phyloP scores from a whole-genome alignment of 2,797 vertebrate species.

The Dendrocincla fuliginosa region DNA sequence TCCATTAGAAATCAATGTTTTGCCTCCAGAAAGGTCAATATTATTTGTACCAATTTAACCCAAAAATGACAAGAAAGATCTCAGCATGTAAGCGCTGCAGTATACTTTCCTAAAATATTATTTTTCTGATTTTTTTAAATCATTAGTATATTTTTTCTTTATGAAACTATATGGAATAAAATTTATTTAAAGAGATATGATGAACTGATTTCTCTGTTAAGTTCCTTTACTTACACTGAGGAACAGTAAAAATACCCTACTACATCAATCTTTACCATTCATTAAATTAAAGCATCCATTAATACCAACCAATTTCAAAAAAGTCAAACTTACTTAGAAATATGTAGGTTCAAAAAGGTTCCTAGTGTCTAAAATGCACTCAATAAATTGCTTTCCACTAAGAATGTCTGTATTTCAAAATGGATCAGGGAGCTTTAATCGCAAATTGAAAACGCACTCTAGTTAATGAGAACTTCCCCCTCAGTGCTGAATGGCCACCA shows the following conservation, averaged over 20 bases:
- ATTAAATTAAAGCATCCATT: neutral
- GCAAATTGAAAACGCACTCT: conserved; percentile 15
- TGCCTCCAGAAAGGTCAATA: neutral
- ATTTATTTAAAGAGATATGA: neutral
- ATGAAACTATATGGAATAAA: neutral
- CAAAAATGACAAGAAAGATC: neutral
- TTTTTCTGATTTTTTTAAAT: neutral
- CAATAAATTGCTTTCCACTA: neutral
- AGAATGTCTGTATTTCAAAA: neutral
- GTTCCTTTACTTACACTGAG: neutral
- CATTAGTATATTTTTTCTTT: neutral
- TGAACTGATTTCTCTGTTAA: neutral
- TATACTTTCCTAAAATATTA: neutral
- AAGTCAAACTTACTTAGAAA: neutral
- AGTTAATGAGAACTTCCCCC: neutral
- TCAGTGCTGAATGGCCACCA: neutral
- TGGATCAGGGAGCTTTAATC: neutral
- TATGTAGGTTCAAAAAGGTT: neutral
- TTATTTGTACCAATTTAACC: neutral
- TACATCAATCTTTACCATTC: neutral
- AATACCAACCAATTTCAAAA: neutral
- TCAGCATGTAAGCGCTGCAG: neutral
- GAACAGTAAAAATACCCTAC: neutral
- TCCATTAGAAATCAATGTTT: neutral
- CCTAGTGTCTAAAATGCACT: neutral